Percentiles rank a stretch among this genome's conserved stretches.
phyloP scores from a whole-genome alignment of 2,113 vertebrate species.

The Notarius lentiginosus region DNA sequence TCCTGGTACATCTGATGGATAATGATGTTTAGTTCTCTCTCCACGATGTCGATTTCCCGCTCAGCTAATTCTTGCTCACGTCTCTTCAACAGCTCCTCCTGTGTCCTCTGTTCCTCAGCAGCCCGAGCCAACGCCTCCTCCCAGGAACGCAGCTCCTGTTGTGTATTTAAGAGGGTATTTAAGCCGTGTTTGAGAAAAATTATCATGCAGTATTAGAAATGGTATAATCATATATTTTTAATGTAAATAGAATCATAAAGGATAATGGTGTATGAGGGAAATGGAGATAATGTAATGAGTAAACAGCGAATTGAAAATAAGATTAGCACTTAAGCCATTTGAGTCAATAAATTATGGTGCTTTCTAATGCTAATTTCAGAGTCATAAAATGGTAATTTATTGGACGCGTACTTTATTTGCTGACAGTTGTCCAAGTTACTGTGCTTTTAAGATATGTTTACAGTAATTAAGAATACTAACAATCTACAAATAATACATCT shows the following conservation, averaged over 20 bases:
- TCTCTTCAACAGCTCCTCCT: constrained; percentile 83
- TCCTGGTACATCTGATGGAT: constrained; percentile 92
- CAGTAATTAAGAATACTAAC: not conserved
- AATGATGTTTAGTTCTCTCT: constrained; percentile 88
- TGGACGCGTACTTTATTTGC: not conserved
- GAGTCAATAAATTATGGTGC: not conserved
- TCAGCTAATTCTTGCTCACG: constrained; percentile 87
- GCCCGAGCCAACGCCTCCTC: constrained; percentile 86
- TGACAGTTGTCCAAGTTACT: not conserved
- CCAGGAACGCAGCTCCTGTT: constrained; percentile 85
- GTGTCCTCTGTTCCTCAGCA: constrained; percentile 83
- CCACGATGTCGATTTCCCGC: constrained; percentile 89
- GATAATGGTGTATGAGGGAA: not conserved
- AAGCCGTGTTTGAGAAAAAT: not conserved
- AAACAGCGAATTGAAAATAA: constrained; percentile 6
- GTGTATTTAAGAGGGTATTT: not conserved
- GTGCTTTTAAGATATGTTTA: not conserved
- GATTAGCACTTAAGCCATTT: not conserved
- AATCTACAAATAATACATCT: not conserved
- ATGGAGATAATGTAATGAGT: not conserved
- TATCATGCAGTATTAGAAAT: not conserved
- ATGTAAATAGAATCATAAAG: not conserved
- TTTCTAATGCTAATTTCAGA: not conserved
- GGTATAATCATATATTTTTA: too few relatives aligned
- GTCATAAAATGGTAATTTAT: not conserved